phyloP scores from a whole-genome alignment of 2,888 invertebrate species.

The Pachycephus smyrnensis region DNA sequence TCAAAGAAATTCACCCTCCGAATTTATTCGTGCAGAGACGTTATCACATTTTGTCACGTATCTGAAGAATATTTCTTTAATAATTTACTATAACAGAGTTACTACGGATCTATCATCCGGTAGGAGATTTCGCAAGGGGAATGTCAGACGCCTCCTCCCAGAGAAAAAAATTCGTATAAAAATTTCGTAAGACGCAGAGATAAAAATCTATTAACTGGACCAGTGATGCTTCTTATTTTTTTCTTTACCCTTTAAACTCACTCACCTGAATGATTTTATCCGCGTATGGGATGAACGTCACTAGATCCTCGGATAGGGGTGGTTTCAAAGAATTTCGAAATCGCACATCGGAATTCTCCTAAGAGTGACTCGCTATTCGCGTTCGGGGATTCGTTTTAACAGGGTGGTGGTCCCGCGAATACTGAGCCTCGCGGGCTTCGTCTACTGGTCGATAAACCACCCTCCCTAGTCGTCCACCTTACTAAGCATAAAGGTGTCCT shows the following conservation, averaged over 20 bases:
- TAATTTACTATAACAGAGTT: not conserved
- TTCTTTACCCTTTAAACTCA: not conserved
- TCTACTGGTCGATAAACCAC: constrained; percentile 61
- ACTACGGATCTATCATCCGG: too few relatives aligned
- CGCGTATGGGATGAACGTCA: not conserved
- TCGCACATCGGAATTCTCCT: not conserved
- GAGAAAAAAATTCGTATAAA: not conserved
- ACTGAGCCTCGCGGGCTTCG: constrained; percentile 58
- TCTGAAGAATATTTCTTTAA: not conserved
- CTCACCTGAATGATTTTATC: not conserved
- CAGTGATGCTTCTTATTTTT: not conserved
- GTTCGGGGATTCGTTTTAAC: constrained; percentile 37
- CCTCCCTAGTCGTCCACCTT: constrained; percentile 46
- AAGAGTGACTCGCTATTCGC: not conserved
- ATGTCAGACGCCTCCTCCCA: not conserved
- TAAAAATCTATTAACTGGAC: not conserved
- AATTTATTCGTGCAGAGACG: not conserved
- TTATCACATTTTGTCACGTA: not conserved
- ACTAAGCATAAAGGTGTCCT: constrained; percentile 40
- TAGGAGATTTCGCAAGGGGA: not conserved
- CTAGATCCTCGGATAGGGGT: not conserved
- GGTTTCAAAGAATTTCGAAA: not conserved
- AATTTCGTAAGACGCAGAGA: not conserved
- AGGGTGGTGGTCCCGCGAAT: constrained; percentile 63
- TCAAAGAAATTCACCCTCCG: not conserved